phyloP scores from a whole-genome alignment of 2,888 invertebrate species.

The Allygus modestus region DNA sequence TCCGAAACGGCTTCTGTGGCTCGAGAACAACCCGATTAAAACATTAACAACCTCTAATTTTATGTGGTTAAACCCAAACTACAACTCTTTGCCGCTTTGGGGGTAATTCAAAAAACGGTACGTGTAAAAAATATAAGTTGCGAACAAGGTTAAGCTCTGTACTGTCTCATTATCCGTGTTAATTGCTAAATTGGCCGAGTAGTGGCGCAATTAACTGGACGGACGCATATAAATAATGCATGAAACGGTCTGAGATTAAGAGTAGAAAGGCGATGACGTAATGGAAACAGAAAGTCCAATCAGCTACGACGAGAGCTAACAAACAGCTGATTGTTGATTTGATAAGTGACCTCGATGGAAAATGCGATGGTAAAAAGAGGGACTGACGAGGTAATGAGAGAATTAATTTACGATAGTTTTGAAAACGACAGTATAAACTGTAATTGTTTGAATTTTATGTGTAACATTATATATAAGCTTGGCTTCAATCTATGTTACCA shows the following conservation, averaged over 20 bases:
- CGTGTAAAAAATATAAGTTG: background rate
- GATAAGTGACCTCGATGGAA: background rate
- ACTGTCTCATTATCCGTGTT: slow-evolving; percentile 5
- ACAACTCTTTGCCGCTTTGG: background rate
- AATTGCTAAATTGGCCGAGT: background rate
- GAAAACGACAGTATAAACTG: too few species aligned
- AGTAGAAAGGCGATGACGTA: slow-evolving; percentile 8
- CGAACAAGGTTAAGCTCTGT: background rate
- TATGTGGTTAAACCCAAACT: background rate
- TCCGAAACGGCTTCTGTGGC: background rate
- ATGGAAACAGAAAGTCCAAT: background rate
- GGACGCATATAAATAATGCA: slow-evolving; percentile 31
- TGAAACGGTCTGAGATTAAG: background rate
- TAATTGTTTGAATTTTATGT: too few species aligned
- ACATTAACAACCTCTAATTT: slow-evolving; percentile 37
- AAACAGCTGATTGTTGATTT: slow-evolving; percentile 35
- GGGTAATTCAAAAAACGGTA: background rate
- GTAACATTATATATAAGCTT: too few species aligned
- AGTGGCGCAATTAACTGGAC: slow-evolving; percentile 18
- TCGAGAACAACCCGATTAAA: background rate
- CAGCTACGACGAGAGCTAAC: background rate
- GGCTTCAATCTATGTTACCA: too few species aligned
- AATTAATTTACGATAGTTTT: background rate
- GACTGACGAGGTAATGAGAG: background rate
- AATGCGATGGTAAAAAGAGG: background rate